Base-by-base conservation (phyloP, 2,797 vertebrate species). In the Chelon labrosus region DNA sequence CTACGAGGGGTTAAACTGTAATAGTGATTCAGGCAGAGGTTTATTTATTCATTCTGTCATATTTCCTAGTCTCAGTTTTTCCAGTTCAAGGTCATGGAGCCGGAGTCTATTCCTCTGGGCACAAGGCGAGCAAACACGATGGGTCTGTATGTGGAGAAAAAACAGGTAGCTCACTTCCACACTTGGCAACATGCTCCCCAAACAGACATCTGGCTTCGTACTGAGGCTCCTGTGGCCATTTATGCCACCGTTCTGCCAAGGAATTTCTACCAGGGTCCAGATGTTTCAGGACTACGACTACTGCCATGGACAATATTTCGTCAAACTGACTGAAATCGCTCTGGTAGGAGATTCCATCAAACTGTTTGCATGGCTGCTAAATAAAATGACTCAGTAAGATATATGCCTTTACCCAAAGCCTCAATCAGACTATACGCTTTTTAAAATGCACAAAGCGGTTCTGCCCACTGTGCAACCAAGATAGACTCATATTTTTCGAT, bases 131-230 rank as follows among this genome's bases (percentile, higher is more conserved):
- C 47, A 72, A 46, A 57, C 27, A 71, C 10, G 17, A 31, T 38
- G 62, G 19, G 4, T 14, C n/a, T 46, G 27, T 31, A 57, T 51
- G 25, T 42, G 46, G 46, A 50, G 50, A 37, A 11, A 50, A 65
- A 55, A 16, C 41, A 49, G 44, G 11, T 31, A 52, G 44, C 22
- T 8, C 38, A 50, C 17, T 67, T 66, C 19, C 41, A 66, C 47
- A 50, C 38, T 65, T 66, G 47, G 47, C 59, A 59, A 65, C 31
- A 59, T 25, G 11, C 17, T 72, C 17, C 50, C 16, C 31, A 64
- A 44, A 68, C 47, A 75, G 50, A 25, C 47, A 44, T 19, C n/a
- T 65, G 42, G 42, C 52, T 47, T 68, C 42, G 55, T 25, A 61
- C 3, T 66, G 14, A 52, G 49, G 25, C 17, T 65, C 55, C 58